Base-by-base conservation (phyloP, 2,888 invertebrate species). In the Elgonia sp. region DNA sequence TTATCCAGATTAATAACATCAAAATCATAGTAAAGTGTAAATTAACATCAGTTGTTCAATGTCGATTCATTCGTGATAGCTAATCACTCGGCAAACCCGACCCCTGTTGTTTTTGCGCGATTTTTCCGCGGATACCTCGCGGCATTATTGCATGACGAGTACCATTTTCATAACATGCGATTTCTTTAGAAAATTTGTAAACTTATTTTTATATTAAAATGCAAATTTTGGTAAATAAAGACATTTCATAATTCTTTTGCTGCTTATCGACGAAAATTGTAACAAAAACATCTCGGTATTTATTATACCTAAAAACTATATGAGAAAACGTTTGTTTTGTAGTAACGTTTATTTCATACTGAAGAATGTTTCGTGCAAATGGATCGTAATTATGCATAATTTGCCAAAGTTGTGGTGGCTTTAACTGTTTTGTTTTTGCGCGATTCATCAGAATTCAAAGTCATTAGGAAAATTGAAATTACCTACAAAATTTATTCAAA, bases 121-220 rank as follows among this genome's bases (percentile, higher is more conserved):
- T 67, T 55, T 80, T 73, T 80, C 55, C 50, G 16, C 53, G 40
- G 40, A 37, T 75, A 76, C 18, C 9, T 20, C n/a, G 21, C 39
- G 10, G 12, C 46, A 39, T 72, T 77, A 63, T 77, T 83, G 86
- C 86, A 80, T 63, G 87, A 37, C 80, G 62, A 79, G 63, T 75
- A 69, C 50, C 73, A 55, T 83, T 87, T 72, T 65, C 87, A 80
- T 46, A 40, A 76, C 87, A 84, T 87, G 84, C 87, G 72, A 87
- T 81, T 84, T 87, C 87, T 80, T 50, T 53, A 80, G 82, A 79
- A 84, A 84, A 87, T 79, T 70, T 81, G 70, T 72, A 87, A 87
- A n/a, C n/a, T n/a, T n/a, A n/a, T n/a, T n/a, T n/a, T n/a, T n/a
- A n/a, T n/a, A n/a, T n/a, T n/a, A n/a, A n/a, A n/a, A n/a, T n/a